phyloP scores from a whole-genome alignment of 2,113 vertebrate species.

The Carettochelys insculpta region DNA sequence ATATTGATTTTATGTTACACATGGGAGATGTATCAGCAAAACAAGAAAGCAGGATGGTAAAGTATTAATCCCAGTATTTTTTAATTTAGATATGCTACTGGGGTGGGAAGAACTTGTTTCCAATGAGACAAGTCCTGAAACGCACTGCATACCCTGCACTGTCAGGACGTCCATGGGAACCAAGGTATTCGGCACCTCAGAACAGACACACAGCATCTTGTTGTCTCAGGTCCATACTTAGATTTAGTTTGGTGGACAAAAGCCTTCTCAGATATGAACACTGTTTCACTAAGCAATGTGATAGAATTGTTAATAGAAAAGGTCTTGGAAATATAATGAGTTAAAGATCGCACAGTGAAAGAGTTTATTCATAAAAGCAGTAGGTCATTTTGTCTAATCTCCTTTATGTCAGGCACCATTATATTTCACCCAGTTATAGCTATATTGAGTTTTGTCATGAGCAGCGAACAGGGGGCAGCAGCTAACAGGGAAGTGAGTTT shows the following conservation, averaged over 20 bases:
- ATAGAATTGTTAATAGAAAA: not conserved
- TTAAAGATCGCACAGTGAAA: not conserved
- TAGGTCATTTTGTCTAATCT: not conserved
- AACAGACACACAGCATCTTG: not conserved
- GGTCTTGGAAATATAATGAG: not conserved
- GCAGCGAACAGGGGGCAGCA: too few species aligned
- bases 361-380: not conserved
- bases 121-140: not conserved
- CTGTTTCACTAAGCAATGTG: not conserved
- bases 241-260: not conserved
- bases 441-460: not conserved
- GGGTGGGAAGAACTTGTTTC: not conserved
- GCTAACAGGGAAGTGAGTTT: too few species aligned
- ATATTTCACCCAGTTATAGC: not conserved
- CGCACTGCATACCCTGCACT: not conserved
- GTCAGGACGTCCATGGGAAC: not conserved
- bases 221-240: not conserved
- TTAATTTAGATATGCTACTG: not conserved
- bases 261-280: not conserved
- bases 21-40: slow-evolving; percentile 71
- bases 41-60: slow-evolving; percentile 72
- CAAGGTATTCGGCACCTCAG: not conserved
- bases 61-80: slow-evolving; percentile 11
- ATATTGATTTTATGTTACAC: slow-evolving; percentile 76
- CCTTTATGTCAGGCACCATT: not conserved